Conservation (phyloP, 1,140 invertebrate genomes). For the Microplitis demolitor region DNA sequence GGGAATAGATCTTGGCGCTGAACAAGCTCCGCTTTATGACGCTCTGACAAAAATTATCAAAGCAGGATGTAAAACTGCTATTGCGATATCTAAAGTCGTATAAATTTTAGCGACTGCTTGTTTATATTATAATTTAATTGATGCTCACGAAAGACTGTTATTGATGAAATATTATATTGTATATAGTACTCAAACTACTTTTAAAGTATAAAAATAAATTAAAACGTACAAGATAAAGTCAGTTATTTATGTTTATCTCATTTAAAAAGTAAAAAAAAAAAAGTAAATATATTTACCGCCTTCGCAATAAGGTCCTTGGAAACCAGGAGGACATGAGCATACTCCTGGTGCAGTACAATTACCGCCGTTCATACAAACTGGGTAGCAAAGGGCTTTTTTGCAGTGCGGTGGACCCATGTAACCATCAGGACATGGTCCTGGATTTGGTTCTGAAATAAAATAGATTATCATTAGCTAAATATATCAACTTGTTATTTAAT, state of each 20-base stretch:
- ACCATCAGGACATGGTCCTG: slow-evolving; percentile 86
- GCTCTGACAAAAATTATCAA: slow-evolving; percentile 86
- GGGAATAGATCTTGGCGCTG: slow-evolving; percentile 90
- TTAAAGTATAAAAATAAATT: neutral
- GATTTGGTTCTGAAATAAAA: slow-evolving; percentile 74
- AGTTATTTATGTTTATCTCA: neutral
- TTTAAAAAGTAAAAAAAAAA: neutral
- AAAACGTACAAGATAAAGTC: neutral
- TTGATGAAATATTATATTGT: neutral
- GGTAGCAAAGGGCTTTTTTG: slow-evolving; percentile 86
- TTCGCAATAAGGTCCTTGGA: slow-evolving; percentile 90
- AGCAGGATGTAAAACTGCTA: slow-evolving; percentile 90
- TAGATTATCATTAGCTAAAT: slow-evolving; percentile 1
- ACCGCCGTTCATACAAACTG: slow-evolving; percentile 90
- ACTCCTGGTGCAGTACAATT: slow-evolving; percentile 86
- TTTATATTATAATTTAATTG: neutral
- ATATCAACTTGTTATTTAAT: neutral
- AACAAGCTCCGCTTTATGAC: slow-evolving; percentile 92
- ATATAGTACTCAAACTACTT: neutral
- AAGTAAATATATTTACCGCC: slow-evolving; percentile 69
- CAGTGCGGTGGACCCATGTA: slow-evolving; percentile 86
- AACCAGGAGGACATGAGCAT: slow-evolving; percentile 85
- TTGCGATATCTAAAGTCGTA: slow-evolving; percentile 91
- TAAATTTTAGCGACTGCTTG: slow-evolving; percentile 55
- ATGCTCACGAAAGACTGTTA: neutral